Percentiles rank a stretch among this genome's conserved stretches.
Evolutionary conservation across 2,888 invertebrate genomes (phyloP).

Genomic region (Antheraea assamensis): DNA sequence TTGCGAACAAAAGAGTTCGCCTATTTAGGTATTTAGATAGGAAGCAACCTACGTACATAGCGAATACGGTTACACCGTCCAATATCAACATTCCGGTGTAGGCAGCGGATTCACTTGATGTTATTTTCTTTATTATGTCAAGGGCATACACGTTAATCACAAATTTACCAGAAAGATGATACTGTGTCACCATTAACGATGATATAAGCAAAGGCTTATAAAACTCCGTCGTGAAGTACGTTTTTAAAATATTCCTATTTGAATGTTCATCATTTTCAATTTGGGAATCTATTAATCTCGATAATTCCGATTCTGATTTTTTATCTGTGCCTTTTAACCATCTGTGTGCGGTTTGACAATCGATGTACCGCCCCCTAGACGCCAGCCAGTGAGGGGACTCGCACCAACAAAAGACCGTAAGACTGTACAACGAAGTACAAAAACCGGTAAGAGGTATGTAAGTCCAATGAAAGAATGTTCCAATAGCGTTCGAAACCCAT

Average conservation of each 20-base stretch:
- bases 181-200: slow-evolving; percentile 25
- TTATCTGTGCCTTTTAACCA: slow-evolving; percentile 35
- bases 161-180: slow-evolving; percentile 36
- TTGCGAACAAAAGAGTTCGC: slow-evolving; percentile 19
- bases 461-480: slow-evolving; percentile 36
- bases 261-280: not conserved
- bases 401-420: slow-evolving; percentile 30
- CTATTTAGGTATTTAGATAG: slow-evolving; percentile 28
- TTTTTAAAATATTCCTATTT: not conserved
- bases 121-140: slow-evolving; percentile 37
- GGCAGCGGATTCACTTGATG: slow-evolving; percentile 30
- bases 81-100: slow-evolving; percentile 23
- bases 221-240: slow-evolving; percentile 23
- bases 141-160: slow-evolving; percentile 34
- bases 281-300: not conserved
- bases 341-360: slow-evolving; percentile 31
- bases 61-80: slow-evolving; percentile 34
- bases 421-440: slow-evolving; percentile 29
- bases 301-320: slow-evolving; percentile 5
- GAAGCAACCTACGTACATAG: slow-evolving; percentile 30
- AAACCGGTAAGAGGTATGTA: slow-evolving; percentile 35
- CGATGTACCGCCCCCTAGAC: slow-evolving; percentile 33
- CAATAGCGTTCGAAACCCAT: slow-evolving; percentile 39
- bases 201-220: slow-evolving; percentile 33
- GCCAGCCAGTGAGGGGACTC: slow-evolving; percentile 39